A percentile compares a stretch with the other conserved stretches of the same genome.
These are phyloP conservation scores for Teleogryllus oceanicus DNA, from an alignment of 2,888 invertebrate genomes.

Conservation along the genomic window DNA sequence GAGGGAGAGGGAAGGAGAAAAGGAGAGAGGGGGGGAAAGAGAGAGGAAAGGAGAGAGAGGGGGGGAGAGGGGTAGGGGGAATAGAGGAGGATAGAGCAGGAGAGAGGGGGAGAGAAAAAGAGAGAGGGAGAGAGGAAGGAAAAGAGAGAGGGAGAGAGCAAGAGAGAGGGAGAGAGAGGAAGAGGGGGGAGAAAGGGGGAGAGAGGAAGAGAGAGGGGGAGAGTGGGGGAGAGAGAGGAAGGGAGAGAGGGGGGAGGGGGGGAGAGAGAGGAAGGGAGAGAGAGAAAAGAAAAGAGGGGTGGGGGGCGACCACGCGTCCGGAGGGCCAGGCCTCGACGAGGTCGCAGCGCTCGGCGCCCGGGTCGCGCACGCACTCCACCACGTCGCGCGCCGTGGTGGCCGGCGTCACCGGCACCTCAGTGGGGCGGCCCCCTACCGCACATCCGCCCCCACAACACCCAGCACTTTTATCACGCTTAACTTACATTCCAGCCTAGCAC, in stretches of 20 bases:
- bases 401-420: not conserved
- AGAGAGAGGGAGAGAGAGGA: too few relatives aligned
- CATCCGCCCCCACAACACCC: too few relatives aligned
- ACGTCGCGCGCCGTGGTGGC: not conserved
- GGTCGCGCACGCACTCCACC: not conserved
- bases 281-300: rapidly evolving
- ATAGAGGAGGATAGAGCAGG: rapidly evolving
- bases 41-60: rapidly evolving
- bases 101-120: rapidly evolving
- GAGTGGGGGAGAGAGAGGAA: too few relatives aligned
- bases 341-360: not conserved
- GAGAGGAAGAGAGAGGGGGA: rapidly evolving
- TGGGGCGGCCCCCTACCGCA: not conserved
- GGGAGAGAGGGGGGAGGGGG: rapidly evolving
- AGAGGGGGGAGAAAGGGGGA: rapidly evolving
- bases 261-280: rapidly evolving
- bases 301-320: not conserved
- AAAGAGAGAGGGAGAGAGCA: rapidly evolving
- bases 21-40: rapidly evolving
- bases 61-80: too few relatives aligned
- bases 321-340: not conserved
- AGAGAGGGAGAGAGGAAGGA: rapidly evolving
- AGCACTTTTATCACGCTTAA: too few relatives aligned
- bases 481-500: too few relatives aligned
- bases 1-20: rapidly evolving